A percentile compares a stretch with the other conserved stretches of the same genome.
Evolutionary conservation across 2,113 vertebrate genomes (phyloP).

Genomic region (Passer domesticus): DNA sequence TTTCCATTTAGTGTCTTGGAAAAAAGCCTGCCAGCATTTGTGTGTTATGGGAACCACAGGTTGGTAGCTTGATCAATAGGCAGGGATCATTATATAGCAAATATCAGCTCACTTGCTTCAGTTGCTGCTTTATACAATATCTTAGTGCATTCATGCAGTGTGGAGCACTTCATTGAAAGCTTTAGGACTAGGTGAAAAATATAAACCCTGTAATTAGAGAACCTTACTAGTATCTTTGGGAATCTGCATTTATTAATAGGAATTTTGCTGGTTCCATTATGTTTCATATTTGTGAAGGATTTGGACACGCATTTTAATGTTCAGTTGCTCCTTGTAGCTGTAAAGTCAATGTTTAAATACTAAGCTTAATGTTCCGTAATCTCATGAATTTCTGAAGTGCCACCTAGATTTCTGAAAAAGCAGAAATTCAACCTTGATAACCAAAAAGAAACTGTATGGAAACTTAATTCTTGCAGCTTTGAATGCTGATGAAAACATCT

Average conservation of each 20-base stretch:
- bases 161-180: neutral
- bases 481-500: neutral
- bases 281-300: neutral
- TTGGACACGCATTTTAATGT: neutral
- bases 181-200: neutral
- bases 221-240: neutral
- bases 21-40: accelerated
- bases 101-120: neutral
- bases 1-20: neutral
- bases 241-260: neutral
- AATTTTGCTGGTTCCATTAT: neutral
- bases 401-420: neutral
- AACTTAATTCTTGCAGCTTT: neutral
- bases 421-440: neutral
- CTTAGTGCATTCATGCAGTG: neutral
- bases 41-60: neutral
- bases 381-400: neutral
- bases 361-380: neutral
- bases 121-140: neutral
- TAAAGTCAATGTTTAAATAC: neutral
- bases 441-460: neutral
- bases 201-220: neutral
- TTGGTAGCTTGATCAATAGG: neutral
- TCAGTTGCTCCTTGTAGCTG: neutral
- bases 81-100: neutral